Percentiles rank a stretch among this genome's conserved stretches.
phyloP scores from a whole-genome alignment of 2,888 invertebrate genomes.

The Tortricodes alternella region DNA sequence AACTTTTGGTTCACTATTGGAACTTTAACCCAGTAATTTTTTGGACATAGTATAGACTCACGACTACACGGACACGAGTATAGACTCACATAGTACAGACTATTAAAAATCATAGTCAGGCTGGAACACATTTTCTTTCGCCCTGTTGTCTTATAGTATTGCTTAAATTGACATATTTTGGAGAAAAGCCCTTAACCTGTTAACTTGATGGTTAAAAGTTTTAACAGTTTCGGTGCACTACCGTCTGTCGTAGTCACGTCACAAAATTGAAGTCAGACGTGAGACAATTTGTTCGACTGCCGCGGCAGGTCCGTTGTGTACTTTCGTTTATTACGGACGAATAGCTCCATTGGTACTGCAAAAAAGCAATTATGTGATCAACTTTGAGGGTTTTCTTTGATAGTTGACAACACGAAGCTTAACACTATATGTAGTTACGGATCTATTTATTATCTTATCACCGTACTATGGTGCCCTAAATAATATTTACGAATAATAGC shows the following conservation, averaged over 20 bases:
- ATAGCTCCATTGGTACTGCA: neutral
- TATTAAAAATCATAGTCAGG: too few relatives aligned
- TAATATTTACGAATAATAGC: neutral
- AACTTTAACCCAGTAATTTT: too few relatives aligned
- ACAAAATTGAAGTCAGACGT: slow-evolving; percentile 95
- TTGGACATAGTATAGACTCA: too few relatives aligned
- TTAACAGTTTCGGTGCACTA: slow-evolving; percentile 83
- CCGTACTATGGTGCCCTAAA: neutral
- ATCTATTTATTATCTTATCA: neutral
- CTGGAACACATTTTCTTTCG: too few relatives aligned
- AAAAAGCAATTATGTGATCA: too few relatives aligned
- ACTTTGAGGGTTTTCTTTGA: too few relatives aligned
- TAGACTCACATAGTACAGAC: too few relatives aligned
- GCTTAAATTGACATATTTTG: too few relatives aligned
- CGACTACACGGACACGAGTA: too few relatives aligned
- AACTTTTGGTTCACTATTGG: too few relatives aligned
- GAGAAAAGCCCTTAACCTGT: neutral
- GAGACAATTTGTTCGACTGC: slow-evolving; percentile 65
- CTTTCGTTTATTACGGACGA: slow-evolving; percentile 1
- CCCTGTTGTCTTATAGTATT: too few relatives aligned
- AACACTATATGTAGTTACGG: neutral
- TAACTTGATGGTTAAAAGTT: neutral
- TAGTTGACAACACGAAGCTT: neutral
- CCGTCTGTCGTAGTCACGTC: slow-evolving; percentile 90
- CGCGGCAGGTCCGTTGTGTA: slow-evolving; percentile 1